Base-by-base conservation (phyloP, 2,888 invertebrate species). In the Drosophila conformis region DNA sequence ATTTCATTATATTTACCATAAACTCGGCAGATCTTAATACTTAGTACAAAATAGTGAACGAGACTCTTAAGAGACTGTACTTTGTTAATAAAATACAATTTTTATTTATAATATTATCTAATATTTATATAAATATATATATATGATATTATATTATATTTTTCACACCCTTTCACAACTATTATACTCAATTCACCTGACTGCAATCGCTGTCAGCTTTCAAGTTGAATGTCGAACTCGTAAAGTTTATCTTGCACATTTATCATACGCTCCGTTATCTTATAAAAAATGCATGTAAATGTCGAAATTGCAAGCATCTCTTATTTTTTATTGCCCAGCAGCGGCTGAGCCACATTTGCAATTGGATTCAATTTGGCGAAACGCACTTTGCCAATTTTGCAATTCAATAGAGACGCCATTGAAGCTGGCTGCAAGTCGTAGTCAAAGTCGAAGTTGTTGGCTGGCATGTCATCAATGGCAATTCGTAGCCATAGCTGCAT, bases 381-480 rank as follows among this genome's bases (percentile, higher is more conserved):
- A 81, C 83, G 77, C 80, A 80, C 78, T 74, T 65, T 69, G 64
- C 72, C 35, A 72, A 42, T 63, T 58, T 62, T 62, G 68, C 74
- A 78, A 73, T 51, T 69, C 74, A 74, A 74, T 69, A 21, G 59
- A 56, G 52, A 60, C 71, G 76, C 62, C 80, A 75, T 71, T 73
- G 81, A 69, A 76, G 66, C 63, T 33, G 61, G 36, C 65, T 65
- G 6, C 38, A 56, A 31, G 42, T 38, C 51, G 53, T 11, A 63
- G 71, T 42, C 57, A 36, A 48, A 63, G 54, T 18, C 53, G 25
- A 4, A 10, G 36, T n/a, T 15, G 62, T 65, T 74, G 67, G 69
- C 64, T 80, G 74, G 53, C 78, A 82, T 88, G 80, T 80, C 83
- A 83, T 83, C 83, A 75, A 83, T 83, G 75, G 75, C 86, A 83